These are phyloP conservation scores for Polyploca ridens DNA, from an alignment of 2,888 invertebrate species.

Conservation along the genomic window DNA sequence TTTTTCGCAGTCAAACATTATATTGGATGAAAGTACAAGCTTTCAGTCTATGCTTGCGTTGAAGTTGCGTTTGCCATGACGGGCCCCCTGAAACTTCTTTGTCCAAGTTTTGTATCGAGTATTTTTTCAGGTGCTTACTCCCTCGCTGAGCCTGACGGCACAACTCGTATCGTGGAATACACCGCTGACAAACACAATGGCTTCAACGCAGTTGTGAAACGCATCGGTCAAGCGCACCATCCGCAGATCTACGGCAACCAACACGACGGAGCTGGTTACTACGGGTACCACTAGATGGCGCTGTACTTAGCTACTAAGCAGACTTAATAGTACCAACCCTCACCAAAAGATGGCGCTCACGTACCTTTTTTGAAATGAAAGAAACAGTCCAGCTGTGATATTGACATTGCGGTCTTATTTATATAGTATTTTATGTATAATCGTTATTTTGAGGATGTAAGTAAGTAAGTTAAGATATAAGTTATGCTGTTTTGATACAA, in stretches of 20 bases:
- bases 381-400: constrained; percentile 61
- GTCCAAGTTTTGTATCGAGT: not conserved
- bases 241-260: constrained; percentile 69
- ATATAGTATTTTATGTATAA: constrained; percentile 38
- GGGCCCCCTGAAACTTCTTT: too few species aligned
- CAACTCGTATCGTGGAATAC: constrained; percentile 80
- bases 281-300: constrained; percentile 74
- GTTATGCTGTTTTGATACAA: constrained; percentile 49
- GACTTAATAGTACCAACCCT: constrained; percentile 30
- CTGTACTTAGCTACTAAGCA: constrained; percentile 16
- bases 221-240: constrained; percentile 76
- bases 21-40: too few species aligned
- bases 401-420: constrained; percentile 27
- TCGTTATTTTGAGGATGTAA: constrained; percentile 16
- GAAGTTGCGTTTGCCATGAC: too few species aligned
- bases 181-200: constrained; percentile 80
- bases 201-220: constrained; percentile 81
- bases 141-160: constrained; percentile 79
- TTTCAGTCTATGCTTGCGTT: too few species aligned
- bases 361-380: constrained; percentile 9
- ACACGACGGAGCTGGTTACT: constrained; percentile 57
- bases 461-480: constrained; percentile 13
- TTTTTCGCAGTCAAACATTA: too few species aligned
- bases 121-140: constrained; percentile 74
- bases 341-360: constrained; percentile 35